Conservation (phyloP, 2,113 vertebrate genomes). For the Grantiella picta region DNA sequence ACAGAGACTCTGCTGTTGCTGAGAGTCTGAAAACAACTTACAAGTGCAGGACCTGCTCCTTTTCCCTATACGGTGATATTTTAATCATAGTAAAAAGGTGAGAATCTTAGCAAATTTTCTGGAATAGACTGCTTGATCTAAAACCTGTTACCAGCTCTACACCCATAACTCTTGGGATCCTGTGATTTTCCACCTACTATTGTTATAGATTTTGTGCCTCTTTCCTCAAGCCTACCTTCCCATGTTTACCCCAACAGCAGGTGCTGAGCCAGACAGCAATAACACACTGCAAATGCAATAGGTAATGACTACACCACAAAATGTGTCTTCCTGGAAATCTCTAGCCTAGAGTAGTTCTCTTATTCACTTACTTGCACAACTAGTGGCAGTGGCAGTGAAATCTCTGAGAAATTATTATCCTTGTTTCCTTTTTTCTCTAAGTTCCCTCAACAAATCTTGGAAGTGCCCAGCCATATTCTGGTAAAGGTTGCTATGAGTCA, state of each 20-base stretch:
- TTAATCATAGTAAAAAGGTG: not conserved
- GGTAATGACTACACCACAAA: not conserved
- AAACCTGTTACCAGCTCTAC: not conserved
- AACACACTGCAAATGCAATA: not conserved
- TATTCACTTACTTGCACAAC: conserved; percentile 6
- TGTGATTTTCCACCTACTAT: not conserved
- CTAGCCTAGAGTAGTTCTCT: not conserved
- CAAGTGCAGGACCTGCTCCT: not conserved
- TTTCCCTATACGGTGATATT: not conserved
- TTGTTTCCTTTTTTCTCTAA: not conserved
- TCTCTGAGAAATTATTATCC: not conserved
- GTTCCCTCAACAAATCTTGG: not conserved
- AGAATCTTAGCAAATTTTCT: not conserved
- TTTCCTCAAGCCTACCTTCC: not conserved
- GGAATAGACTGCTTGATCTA: not conserved
- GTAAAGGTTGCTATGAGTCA: not conserved
- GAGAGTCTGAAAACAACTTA: not conserved
- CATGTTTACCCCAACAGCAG: not conserved
- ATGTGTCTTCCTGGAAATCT: not conserved
- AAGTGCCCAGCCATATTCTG: not conserved
- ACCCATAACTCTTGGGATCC: not conserved
- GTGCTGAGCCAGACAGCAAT: not conserved
- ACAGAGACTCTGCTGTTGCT: not conserved
- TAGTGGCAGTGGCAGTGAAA: not conserved
- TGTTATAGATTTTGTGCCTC: not conserved